Percentiles rank a stretch among this genome's conserved stretches.
Conservation (phyloP, 2,797 vertebrate genomes). For the Hippopotamyrus pictus region DNA sequence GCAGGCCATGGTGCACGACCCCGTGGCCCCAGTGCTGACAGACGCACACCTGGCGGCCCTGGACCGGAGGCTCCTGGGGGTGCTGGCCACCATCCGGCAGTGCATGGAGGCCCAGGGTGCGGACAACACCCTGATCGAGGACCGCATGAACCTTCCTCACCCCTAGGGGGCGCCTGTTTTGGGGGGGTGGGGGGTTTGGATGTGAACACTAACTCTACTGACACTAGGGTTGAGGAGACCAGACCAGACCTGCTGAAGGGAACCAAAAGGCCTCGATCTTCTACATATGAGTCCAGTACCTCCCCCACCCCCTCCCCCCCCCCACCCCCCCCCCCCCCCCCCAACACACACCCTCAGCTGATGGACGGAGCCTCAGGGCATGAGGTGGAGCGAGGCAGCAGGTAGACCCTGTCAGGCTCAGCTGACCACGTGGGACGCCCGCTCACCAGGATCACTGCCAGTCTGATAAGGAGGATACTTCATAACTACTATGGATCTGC, state of each 20-base stretch:
- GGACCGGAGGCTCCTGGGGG: constrained; percentile 80
- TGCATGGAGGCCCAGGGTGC: constrained; percentile 86
- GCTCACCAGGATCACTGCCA: neutral
- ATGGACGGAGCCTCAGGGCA: neutral
- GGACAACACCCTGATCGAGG: constrained; percentile 86
- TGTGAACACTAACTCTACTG: neutral
- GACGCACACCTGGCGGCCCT: constrained; percentile 78
- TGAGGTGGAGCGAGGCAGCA: neutral
- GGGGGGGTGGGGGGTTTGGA: neutral
- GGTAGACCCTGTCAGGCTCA: neutral
- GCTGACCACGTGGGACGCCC: neutral
- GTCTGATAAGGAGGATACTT: neutral
- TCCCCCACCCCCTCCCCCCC: too few species aligned
- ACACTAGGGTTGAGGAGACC: neutral
- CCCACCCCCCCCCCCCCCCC: neutral
- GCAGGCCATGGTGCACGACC: constrained; percentile 79
- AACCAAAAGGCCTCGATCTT: neutral
- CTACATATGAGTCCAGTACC: neutral
- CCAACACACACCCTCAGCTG: neutral
- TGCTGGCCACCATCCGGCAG: constrained; percentile 83
- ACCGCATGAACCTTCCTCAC: constrained; percentile 93
- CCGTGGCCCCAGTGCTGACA: constrained; percentile 76
- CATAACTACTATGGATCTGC: neutral
- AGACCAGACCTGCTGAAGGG: neutral
- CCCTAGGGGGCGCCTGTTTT: constrained; percentile 53